Evolutionary conservation across 2,888 invertebrate species (phyloP).

Genomic region (Trissoscelio sp.): DNA sequence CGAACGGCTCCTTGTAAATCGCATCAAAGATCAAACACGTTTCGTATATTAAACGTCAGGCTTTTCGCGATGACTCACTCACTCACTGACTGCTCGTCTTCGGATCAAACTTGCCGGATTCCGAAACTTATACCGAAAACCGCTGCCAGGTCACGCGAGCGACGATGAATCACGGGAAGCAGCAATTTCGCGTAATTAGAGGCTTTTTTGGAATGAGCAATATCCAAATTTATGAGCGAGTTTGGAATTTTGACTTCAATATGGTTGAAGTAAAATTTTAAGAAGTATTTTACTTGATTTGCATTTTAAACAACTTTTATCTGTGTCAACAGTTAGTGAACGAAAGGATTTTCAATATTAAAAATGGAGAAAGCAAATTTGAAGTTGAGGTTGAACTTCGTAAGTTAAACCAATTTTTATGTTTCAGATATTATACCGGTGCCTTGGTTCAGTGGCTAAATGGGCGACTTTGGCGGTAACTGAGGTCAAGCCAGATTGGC

Average conservation of each 20-base stretch:
- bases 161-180: slow-evolving; percentile 16
- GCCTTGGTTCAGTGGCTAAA: too few species aligned
- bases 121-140: slow-evolving; percentile 61
- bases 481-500: too few species aligned
- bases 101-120: slow-evolving; percentile 67
- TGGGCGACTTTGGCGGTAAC: too few species aligned
- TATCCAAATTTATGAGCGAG: slow-evolving; percentile 12
- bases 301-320: too few species aligned
- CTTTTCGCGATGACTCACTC: slow-evolving; percentile 71
- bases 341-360: too few species aligned
- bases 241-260: background rate
- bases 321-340: too few species aligned
- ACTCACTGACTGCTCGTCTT: slow-evolving; percentile 74
- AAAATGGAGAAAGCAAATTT: too few species aligned
- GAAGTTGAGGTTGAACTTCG: too few species aligned
- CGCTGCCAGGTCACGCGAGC: slow-evolving; percentile 52
- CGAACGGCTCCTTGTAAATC: slow-evolving; percentile 80
- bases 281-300: too few species aligned
- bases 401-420: too few species aligned
- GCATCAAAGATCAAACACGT: slow-evolving; percentile 83
- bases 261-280: background rate
- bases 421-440: too few species aligned
- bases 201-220: slow-evolving; percentile 9
- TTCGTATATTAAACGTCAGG: slow-evolving; percentile 82
- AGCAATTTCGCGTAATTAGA: slow-evolving; percentile 48